Base-by-base conservation (phyloP, 2,113 vertebrate species). In the Proterorhinus semilunaris region DNA sequence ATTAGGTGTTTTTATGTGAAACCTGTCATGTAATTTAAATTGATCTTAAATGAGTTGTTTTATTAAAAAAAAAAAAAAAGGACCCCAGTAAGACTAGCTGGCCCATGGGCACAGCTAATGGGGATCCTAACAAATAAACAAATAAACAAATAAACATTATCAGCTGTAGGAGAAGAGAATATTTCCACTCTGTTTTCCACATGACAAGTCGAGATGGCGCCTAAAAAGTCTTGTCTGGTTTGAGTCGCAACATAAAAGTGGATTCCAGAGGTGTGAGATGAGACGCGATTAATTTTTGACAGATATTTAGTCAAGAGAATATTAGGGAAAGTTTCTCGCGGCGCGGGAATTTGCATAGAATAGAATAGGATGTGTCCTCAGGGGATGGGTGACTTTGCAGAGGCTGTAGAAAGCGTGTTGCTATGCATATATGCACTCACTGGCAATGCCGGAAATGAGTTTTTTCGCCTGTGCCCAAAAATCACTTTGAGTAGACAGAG, bases 151-250 rank as follows among this genome's bases (percentile, higher is more conserved):
- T n/a, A n/a, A n/a, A n/a, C n/a, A n/a, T 86, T 74, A 70, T 43
- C 13, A 44, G 27, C 59, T 46, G n/a, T 58, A 44, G 17, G 47
- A 63, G 13, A 69, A 68, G 15, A 7, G 63, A 51, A 49, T 50
- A 52, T 53, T 71, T 55, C 27, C 10, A 74, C 46, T 11, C 43
- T 4, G 46, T 51, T 48, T 54, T 11, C 10, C 7, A 54, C 36
- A 69, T 71, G 46, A 62, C 52, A 59, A 6, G 6, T 21, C 49
- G 27, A 68, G 17, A 36, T 21, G 13, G 54, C 1, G 27, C 11
- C 55, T 13, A 12, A 4, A 7, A 13, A 58, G 55, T 42, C 21
- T 6, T 6, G 10, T 2, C 27, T 13, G 21, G 12, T 58, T 42
- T 42, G 27, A 42, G 42, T 42, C 13, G 27, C 11, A 8, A 55